phyloP scores from a whole-genome alignment of 2,113 vertebrate genomes.

The Apteryx mantelli region DNA sequence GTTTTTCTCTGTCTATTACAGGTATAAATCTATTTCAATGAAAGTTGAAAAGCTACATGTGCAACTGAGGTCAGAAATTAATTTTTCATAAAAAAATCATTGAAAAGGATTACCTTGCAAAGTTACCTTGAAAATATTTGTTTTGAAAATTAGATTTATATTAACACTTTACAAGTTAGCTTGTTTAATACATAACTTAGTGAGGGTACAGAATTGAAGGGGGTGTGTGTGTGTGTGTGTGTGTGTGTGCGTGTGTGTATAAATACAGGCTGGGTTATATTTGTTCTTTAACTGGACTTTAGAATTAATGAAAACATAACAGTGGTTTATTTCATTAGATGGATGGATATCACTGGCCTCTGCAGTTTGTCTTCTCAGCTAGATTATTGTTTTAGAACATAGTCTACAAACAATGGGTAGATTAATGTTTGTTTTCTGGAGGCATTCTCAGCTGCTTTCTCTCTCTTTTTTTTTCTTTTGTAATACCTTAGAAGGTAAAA shows the following conservation, averaged over 20 bases:
- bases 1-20: background rate
- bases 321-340: background rate
- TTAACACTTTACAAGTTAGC: background rate
- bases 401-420: background rate
- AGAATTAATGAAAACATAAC: background rate
- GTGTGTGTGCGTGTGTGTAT: background rate
- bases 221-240: accelerated
- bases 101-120: background rate
- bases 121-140: background rate
- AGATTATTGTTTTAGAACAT: background rate
- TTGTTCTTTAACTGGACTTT: background rate
- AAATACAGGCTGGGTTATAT: background rate
- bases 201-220: background rate
- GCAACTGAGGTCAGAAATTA: background rate
- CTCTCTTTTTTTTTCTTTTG: too few relatives aligned
- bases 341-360: background rate
- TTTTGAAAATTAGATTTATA: background rate
- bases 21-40: background rate
- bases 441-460: accelerated
- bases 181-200: background rate
- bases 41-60: background rate
- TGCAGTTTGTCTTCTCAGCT: background rate
- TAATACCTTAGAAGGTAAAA: background rate
- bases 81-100: background rate
- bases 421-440: background rate